Base-by-base conservation (phyloP, 1,140 invertebrate genomes). In the Bicyclus anynana region DNA sequence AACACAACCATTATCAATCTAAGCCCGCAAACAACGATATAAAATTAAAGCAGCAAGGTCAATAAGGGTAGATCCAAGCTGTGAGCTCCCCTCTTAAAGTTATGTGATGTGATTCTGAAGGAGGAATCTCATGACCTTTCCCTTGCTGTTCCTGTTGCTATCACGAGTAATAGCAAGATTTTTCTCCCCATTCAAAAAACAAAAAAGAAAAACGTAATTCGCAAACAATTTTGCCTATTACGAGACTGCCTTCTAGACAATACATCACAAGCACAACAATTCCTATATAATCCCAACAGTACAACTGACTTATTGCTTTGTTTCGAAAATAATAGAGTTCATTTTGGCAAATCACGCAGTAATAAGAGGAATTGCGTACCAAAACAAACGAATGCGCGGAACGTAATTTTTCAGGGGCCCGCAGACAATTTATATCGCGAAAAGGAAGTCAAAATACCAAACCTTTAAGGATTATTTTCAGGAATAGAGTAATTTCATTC, bases 371-470 rank as follows among this genome's bases (percentile, higher is more conserved):
- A 65, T 56, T 56, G 42, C 44, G 38, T 62, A 54, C 37, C 57
- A 69, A 68, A 71, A 75, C 68, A 75, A 69, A 75, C 65, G 59
- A 67, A 71, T 62, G 38, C 57, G 53, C 50, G 58, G 46, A 65
- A 42, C 57, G 66, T 67, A 69, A 77, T 77, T 77, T 77, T 74
- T 77, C 72, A 75, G 53, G 44, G 47, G 48, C 47, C 74, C 74
- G 27, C 72, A 49, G 63, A 71, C 70, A 49, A 77, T 77, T 77
- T 75, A 72, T 75, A 69, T 69, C 55, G 59, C 18, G 51, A 61
- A 33, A 60, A 59, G 46, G 58, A 59, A 68, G 44, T 65, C 64
- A 64, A 64, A 62, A 64, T 60, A 68, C 51, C 59, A 65, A 49
- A 37, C 59, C 59, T 55, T 59, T 51, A 55, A 55, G 46, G 59